These are phyloP conservation scores for Oncorhynchus nerka DNA, from an alignment of 2,113 vertebrate species.

Conservation along the genomic window DNA sequence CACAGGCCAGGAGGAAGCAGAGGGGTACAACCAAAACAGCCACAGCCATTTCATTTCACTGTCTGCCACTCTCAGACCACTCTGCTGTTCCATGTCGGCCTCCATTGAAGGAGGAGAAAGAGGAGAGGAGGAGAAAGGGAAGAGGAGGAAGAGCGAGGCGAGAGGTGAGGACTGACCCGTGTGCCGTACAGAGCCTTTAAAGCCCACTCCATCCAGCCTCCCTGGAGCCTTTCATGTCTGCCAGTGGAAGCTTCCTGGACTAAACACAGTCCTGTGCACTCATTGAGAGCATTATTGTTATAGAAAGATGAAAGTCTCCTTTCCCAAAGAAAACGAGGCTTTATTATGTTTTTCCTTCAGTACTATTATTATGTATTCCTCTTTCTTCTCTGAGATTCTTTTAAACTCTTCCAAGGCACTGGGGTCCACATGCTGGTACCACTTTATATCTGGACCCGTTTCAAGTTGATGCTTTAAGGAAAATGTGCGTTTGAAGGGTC, in stretches of 20 bases:
- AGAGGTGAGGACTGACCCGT: conserved; percentile 31
- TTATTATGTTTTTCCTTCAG: conserved; percentile 71
- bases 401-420: conserved; percentile 73
- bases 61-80: conserved; percentile 23
- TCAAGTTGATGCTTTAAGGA: conserved; percentile 70
- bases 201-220: conserved; percentile 47
- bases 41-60: conserved; percentile 54
- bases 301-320: conserved; percentile 74
- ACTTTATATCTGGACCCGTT: conserved; percentile 70
- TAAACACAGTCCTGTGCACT: conserved; percentile 62
- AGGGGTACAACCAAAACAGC: conserved; percentile 43
- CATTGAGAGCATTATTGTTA: conserved; percentile 74
- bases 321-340: conserved; percentile 66
- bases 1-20: conserved; percentile 48
- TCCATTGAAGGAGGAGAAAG: conserved; percentile 24
- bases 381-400: conserved; percentile 71
- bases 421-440: conserved; percentile 69
- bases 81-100: conserved; percentile 44
- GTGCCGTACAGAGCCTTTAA: conserved; percentile 34
- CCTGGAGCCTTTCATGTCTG: conserved; percentile 69
- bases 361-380: conserved; percentile 75
- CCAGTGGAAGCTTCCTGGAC: conserved; percentile 66
- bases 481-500: conserved; percentile 66
- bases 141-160: conserved; percentile 48
- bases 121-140: neutral